phyloP scores from a whole-genome alignment of 2,113 vertebrate species.

The Columbina picui region DNA sequence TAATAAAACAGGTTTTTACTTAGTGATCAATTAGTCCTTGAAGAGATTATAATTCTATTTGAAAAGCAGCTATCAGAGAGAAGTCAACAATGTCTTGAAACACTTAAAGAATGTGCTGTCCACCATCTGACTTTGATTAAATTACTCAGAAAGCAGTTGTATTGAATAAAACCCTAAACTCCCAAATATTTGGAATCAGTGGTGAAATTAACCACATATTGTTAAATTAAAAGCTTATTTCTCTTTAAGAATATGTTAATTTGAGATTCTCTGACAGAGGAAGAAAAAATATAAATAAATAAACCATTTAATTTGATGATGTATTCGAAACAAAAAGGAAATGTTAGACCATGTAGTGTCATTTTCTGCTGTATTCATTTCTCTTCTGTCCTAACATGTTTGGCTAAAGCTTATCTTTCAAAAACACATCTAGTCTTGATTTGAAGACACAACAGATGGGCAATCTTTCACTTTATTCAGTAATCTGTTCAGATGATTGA shows the following conservation, averaged over 20 bases:
- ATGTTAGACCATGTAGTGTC: neutral
- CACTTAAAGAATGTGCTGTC: neutral
- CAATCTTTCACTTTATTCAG: neutral
- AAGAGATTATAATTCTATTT: neutral
- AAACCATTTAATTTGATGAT: neutral
- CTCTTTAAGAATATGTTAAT: neutral
- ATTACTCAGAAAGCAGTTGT: neutral
- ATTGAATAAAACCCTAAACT: neutral
- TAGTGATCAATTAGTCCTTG: neutral
- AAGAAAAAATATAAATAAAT: neutral
- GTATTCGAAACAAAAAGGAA: neutral
- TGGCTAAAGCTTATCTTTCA: neutral
- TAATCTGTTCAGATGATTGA: neutral
- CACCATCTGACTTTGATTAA: neutral
- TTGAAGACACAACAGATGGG: neutral
- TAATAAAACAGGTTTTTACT: neutral
- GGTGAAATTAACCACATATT: neutral
- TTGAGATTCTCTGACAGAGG: neutral
- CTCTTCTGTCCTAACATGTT: neutral
- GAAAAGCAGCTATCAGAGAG: neutral
- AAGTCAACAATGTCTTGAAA: neutral
- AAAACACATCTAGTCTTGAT: neutral
- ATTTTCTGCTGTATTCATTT: neutral
- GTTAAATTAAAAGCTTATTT: neutral
- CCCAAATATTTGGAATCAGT: neutral